phyloP scores from a whole-genome alignment of 1,140 invertebrate genomes.

The Apocrypta bakeri region DNA sequence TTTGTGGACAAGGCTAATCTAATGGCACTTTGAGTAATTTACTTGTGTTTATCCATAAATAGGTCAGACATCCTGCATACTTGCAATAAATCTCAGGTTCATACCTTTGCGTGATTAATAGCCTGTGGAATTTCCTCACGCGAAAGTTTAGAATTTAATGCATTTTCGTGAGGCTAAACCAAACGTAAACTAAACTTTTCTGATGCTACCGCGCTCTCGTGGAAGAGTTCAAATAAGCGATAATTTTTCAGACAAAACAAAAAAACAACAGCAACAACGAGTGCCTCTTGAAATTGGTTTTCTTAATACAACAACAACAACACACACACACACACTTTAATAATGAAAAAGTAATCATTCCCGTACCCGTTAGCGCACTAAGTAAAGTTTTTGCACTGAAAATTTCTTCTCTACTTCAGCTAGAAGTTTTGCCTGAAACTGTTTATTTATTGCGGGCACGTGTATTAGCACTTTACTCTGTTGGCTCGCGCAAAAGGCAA shows the following conservation, averaged over 20 bases:
- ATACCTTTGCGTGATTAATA: neutral
- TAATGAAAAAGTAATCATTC: neutral
- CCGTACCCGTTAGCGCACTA: neutral
- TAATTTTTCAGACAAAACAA: neutral
- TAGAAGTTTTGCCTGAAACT: neutral
- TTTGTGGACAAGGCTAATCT: neutral
- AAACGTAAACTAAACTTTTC: too few relatives aligned
- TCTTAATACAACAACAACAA: neutral
- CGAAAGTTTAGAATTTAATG: neutral
- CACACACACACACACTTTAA: neutral
- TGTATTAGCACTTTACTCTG: neutral
- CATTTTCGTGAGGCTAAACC: neutral
- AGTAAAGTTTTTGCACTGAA: neutral
- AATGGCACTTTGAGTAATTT: neutral
- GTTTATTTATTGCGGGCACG: neutral
- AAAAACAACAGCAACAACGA: neutral
- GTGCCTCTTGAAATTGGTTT: neutral
- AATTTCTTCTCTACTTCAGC: neutral
- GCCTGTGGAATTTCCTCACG: neutral
- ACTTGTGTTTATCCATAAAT: neutral
- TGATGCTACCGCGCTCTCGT: too few relatives aligned
- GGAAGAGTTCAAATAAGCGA: neutral
- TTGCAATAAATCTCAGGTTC: neutral
- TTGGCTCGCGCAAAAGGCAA: too few relatives aligned
- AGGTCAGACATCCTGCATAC: neutral